Evolutionary conservation across 2,113 vertebrate species (phyloP).

Genomic region (Emydura subglobosa): DNA sequence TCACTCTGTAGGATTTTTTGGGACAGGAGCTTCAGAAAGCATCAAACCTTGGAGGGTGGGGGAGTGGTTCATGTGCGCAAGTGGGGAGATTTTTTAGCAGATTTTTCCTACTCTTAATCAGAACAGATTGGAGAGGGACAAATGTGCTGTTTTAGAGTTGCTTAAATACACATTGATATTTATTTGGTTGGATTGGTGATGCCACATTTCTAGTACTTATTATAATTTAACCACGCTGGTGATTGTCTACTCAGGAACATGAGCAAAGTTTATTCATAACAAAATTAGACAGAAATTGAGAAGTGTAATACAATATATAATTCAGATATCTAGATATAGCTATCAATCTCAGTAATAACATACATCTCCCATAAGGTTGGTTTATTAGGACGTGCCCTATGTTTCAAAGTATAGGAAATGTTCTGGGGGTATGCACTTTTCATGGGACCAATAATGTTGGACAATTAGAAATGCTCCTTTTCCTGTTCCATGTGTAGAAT

Average conservation of each 20-base stretch:
- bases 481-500: not conserved
- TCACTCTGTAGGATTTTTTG: not conserved
- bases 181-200: not conserved
- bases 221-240: not conserved
- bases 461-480: not conserved
- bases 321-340: fast-evolving
- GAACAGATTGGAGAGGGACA: not conserved
- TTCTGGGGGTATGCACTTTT: fast-evolving
- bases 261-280: not conserved
- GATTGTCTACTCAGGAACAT: not conserved
- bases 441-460: not conserved
- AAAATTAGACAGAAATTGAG: not conserved
- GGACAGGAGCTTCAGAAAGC: not conserved
- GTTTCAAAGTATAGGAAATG: not conserved
- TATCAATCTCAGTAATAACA: not conserved
- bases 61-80: not conserved
- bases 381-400: not conserved
- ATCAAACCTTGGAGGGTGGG: not conserved
- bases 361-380: not conserved
- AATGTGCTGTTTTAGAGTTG: not conserved
- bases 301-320: not conserved
- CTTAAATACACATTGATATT: not conserved
- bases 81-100: not conserved
- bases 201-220: not conserved
- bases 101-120: not conserved